Evolutionary conservation across 1,140 invertebrate genomes (phyloP).

Genomic region (Rhizoglyphus robini): DNA sequence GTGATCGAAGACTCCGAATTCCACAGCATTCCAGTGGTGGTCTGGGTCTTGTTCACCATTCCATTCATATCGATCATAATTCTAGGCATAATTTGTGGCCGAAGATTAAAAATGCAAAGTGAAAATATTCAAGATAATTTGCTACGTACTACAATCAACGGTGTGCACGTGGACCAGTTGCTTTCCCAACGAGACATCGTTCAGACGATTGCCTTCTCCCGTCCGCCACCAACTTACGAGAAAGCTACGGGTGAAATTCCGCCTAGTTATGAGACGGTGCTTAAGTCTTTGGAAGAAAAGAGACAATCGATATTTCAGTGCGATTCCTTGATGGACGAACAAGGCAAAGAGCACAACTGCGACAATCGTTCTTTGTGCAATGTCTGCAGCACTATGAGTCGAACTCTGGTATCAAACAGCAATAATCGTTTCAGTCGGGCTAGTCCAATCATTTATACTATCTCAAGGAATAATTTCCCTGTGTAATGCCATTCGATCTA

Average conservation of each 20-base stretch:
- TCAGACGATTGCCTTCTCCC: neutral
- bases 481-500: too few relatives aligned
- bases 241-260: slow-evolving; percentile 6
- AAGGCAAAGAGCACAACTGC: neutral
- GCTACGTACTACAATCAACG: neutral
- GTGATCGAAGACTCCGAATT: neutral
- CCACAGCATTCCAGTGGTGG: neutral
- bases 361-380: neutral
- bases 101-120: neutral
- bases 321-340: neutral
- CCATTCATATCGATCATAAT: slow-evolving; percentile 10
- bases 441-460: too few relatives aligned
- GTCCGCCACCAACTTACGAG: slow-evolving; percentile 4
- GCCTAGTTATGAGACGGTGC: neutral
- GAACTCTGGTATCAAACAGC: neutral
- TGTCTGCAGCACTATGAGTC: neutral
- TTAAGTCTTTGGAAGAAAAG: neutral
- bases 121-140: slow-evolving; percentile 2
- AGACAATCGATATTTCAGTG: neutral
- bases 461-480: too few relatives aligned
- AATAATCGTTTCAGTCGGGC: too few relatives aligned
- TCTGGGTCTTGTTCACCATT: slow-evolving; percentile 5
- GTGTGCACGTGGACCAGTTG: neutral
- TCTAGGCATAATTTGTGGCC: neutral
- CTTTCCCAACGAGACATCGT: neutral